Conservation (phyloP, 2,797 vertebrate species). For the Enoplosus armatus region DNA sequence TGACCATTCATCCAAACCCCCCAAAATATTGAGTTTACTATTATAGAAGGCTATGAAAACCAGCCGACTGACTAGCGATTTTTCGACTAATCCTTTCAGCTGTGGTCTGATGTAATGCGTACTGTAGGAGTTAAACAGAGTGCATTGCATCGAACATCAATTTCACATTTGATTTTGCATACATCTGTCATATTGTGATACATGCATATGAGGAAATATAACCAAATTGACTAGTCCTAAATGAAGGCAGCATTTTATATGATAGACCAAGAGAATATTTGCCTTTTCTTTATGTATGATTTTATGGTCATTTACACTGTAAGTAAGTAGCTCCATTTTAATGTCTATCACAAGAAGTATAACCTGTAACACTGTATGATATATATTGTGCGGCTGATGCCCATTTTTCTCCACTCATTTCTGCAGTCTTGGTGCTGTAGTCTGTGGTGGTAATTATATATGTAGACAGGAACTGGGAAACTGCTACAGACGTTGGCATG, state of each 20-base stretch:
- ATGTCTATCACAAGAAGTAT: neutral
- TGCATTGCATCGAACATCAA: neutral
- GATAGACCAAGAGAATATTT: neutral
- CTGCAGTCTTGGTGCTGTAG: constrained; percentile 53
- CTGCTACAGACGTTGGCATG: constrained; percentile 77
- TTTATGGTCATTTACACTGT: neutral
- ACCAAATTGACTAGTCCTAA: neutral
- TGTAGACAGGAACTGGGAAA: constrained; percentile 79
- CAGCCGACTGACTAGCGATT: no score
- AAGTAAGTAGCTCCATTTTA: neutral
- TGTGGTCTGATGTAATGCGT: neutral
- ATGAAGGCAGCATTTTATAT: neutral
- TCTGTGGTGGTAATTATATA: constrained; percentile 75
- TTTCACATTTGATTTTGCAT: neutral
- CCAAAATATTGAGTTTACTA: neutral
- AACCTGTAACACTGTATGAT: constrained; percentile 4
- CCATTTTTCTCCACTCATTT: constrained; percentile 41
- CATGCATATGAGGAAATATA: neutral
- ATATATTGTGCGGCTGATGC: constrained; percentile 8
- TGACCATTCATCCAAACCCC: neutral
- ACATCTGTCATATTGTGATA: neutral
- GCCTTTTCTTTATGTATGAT: neutral
- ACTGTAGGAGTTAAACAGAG: neutral
- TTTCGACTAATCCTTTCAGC: neutral
- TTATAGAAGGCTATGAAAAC: neutral